These are phyloP conservation scores for Leptinotarsa lineolata DNA, from an alignment of 1,140 invertebrate species.

Conservation along the genomic window DNA sequence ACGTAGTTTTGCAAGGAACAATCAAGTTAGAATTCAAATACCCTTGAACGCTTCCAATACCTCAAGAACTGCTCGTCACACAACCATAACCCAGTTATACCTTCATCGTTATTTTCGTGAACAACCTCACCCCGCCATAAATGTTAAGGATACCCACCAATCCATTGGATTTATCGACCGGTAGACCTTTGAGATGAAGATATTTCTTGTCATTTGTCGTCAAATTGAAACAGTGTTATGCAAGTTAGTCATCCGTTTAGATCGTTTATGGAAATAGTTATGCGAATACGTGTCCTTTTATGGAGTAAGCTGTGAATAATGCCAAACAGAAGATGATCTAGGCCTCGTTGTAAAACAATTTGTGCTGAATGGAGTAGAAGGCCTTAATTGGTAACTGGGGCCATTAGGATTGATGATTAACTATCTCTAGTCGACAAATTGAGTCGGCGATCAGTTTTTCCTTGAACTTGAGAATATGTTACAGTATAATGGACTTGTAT, in stretches of 20 bases:
- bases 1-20: no score
- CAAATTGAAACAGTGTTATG: neutral
- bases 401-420: neutral
- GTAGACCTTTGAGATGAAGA: constrained; percentile 5
- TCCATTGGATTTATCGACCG: constrained; percentile 1
- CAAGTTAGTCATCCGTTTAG: constrained; percentile 1
- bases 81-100: neutral
- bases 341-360: neutral
- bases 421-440: neutral
- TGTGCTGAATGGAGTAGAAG: neutral
- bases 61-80: no score
- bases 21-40: no score
- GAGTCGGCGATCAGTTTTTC: neutral
- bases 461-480: neutral
- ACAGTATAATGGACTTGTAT: neutral
- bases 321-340: neutral
- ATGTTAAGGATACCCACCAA: constrained; percentile 5
- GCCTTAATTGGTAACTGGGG: constrained; percentile 1
- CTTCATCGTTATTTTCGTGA: neutral
- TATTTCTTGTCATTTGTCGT: neutral
- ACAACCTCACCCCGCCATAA: neutral
- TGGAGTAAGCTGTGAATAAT: neutral
- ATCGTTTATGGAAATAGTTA: neutral
- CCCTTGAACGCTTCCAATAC: no score
- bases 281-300: neutral